Conservation (phyloP, 2,113 vertebrate genomes). For the Willisornis vidua region DNA sequence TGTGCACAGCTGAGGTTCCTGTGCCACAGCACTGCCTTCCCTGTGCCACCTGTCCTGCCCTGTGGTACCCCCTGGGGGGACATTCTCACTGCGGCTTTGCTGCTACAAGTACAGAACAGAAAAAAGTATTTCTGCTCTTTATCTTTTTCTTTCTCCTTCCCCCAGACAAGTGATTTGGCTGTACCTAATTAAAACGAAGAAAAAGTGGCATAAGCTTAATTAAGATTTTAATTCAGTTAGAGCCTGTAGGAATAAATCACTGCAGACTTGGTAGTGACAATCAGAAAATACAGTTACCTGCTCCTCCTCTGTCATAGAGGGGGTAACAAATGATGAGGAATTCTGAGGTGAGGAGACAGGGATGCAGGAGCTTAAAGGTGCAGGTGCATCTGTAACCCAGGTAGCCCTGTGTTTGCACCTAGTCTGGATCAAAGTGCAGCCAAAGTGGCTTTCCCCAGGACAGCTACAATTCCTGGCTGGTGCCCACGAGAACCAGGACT, state of each 20-base stretch:
- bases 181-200: constrained; percentile 29
- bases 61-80: not conserved
- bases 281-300: constrained; percentile 44
- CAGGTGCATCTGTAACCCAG: not conserved
- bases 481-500: not conserved
- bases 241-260: constrained; percentile 40
- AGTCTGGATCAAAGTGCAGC: not conserved
- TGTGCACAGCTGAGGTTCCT: not conserved
- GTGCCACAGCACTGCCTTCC: not conserved
- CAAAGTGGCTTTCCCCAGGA: not conserved
- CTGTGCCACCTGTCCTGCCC: not conserved
- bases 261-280: constrained; percentile 1
- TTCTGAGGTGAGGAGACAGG: not conserved
- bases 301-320: constrained; percentile 2
- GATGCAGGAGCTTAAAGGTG: not conserved
- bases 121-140: not conserved
- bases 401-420: not conserved
- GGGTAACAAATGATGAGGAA: not conserved
- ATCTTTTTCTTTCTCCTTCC: not conserved
- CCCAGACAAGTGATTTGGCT: constrained; percentile 15
- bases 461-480: not conserved
- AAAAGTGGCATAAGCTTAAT: constrained; percentile 38
- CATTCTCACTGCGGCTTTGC: not conserved
- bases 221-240: constrained; percentile 61
- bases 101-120: not conserved